A percentile compares a stretch with the other conserved stretches of the same genome.
These are phyloP conservation scores for Acanthopagrus latus DNA, from an alignment of 2,797 vertebrate species.

Conservation along the genomic window DNA sequence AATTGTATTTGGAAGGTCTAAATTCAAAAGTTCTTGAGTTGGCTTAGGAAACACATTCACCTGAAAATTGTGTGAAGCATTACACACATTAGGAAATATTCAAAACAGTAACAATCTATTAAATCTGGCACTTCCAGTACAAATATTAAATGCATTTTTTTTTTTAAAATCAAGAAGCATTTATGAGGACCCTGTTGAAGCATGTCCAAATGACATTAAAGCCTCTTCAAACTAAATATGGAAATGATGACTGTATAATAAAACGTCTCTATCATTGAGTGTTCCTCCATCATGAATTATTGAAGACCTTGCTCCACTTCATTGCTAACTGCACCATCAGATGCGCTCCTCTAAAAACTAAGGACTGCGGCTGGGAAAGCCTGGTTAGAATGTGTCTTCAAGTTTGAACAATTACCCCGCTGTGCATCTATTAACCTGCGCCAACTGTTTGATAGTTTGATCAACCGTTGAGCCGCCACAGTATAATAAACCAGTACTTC, in stretches of 20 bases:
- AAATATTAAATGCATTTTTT: neutral
- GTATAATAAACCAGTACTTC: slow-evolving; percentile 11
- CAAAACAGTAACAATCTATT: too few relatives aligned
- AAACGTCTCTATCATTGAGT: neutral
- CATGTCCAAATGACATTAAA: neutral
- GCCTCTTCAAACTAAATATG: slow-evolving; percentile 2
- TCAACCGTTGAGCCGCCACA: neutral
- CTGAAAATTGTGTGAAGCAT: neutral
- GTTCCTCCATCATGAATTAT: slow-evolving; percentile 3
- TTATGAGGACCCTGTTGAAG: neutral
- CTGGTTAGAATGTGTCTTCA: neutral
- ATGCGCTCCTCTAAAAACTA: neutral
- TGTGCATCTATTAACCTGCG: slow-evolving; percentile 20
- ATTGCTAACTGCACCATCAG: neutral
- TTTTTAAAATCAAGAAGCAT: neutral
- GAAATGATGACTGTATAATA: neutral
- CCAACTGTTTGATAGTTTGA: slow-evolving; percentile 22
- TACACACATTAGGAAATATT: neutral
- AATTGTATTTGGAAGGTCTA: neutral
- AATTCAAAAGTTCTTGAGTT: neutral
- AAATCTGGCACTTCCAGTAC: neutral
- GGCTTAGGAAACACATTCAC: neutral
- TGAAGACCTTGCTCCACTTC: neutral
- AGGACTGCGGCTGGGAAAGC: neutral
- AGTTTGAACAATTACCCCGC: neutral